Base-by-base conservation (phyloP, 2,797 vertebrate genomes). In the Knipowitschia caucasica region DNA sequence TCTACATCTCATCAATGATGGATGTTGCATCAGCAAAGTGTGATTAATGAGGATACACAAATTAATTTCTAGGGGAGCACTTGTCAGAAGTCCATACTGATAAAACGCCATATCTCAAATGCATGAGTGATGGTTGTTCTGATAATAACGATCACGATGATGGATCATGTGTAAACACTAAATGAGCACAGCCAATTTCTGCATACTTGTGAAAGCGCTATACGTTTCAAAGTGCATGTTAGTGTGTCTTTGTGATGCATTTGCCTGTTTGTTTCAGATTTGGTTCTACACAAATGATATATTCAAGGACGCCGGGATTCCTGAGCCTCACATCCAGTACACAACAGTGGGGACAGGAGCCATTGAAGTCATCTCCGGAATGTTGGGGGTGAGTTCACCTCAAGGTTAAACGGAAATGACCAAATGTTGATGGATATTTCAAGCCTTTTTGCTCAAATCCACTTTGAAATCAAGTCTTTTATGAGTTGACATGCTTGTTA, bases 261-360 rank as follows among this genome's bases (percentile, higher is more conserved):
- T n/a, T 45, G n/a, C 10, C 4, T 56, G 17, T 57, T 2, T 2
- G 53, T 82, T 86, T 52, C 88, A 95, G 94, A 94, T 95, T 79
- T 95, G 94, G 94, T 96, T 94, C 85, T 96, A 95, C 69, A 95
- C 94, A 60, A 95, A 95, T 66, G 59, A 82, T 36, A 95, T 96
- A 75, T 96, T 96, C 2, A 77, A 86, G 79, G 87, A 93, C 0
- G 89, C 92, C 0, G 91, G 93, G n/a, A 91, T 96, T 45, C 81
- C 89, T 0, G 46, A 43, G 0, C 74, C 87, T 33, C 75, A 91
- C 54, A 91, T 95, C 53, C 94, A 94, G 73, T 96, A 95, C 78
- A 90, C 90, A 25, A 95, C 93, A 0, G 89, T 95, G 59, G 94
- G 91, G 69, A 94, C 94, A 0, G 94, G 94, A 0, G 89, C 88